Evolutionary conservation across 1,140 invertebrate genomes (phyloP), one percentile per base, ranked within the genome.

Genomic region (Amyelois transitella): DNA sequence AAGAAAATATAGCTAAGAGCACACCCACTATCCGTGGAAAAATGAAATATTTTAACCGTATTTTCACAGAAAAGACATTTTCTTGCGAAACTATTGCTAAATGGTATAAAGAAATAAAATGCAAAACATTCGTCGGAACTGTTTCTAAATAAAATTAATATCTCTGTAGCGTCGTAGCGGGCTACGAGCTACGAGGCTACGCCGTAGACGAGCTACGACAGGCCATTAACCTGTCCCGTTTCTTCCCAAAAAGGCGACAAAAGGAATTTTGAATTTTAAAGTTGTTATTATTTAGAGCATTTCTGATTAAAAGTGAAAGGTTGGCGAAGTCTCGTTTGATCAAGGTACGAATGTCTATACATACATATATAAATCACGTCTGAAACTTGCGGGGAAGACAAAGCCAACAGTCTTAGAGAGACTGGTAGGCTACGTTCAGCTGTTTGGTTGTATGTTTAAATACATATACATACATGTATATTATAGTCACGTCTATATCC

Each of bases 141-240:
- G 32, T 14, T 38, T 3, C 32, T 1, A 38, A 38, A 1, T 38
- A 38, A 38, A 38, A 38, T 38, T 38, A 38, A 38, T 38, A 38
- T 38, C 32, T 38, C 32, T 14, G 32, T 5, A 19, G 10, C 43
- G 18, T 2, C 43, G 45, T 48, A 21, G 18, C 45, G 32, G 22
- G 22, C 22, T 24, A 8, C 8, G 22, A 8, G 22, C n/a, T 14
- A 14, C n/a, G n/a, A 14, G 12, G 32, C 32, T 38, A 38, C 32
- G 32, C 19, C 19, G 18, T 20, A 48, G 19, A 48, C 45, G 45
- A 21, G 19, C 45, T 48, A 48, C 45, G 45, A 48, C 45, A 48
- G 45, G 19, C 45, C 21, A 48, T 48, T 48, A 48, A 48, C 45
- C 45, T 48, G 45, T 48, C 45, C 45, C 18, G 10, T 21, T 18